Conservation (phyloP, 2,888 invertebrate genomes). For the Folsomia candida region DNA sequence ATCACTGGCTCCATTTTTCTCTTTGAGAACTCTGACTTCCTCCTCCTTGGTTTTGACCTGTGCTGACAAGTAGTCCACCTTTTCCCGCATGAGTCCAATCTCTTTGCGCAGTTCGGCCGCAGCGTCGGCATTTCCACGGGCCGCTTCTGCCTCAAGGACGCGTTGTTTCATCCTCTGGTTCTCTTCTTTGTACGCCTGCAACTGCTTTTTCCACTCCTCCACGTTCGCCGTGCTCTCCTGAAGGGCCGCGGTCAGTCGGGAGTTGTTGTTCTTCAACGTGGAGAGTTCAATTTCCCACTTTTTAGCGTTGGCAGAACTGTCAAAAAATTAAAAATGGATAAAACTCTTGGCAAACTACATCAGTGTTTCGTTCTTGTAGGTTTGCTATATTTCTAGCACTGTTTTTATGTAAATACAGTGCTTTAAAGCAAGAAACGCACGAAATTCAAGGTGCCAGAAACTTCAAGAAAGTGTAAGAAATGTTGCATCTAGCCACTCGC, state of each 20-base stretch:
- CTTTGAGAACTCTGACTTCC: conserved; percentile 66
- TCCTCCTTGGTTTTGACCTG: conserved; percentile 80
- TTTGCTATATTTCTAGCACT: no score
- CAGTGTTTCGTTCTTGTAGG: no score
- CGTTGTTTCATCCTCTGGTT: conserved; percentile 77
- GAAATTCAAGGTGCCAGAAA: no score
- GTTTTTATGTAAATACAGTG: no score
- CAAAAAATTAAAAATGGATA: conserved; percentile 45
- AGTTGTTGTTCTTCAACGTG: conserved; percentile 93
- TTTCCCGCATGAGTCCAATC: conserved; percentile 69
- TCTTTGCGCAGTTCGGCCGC: conserved; percentile 75
- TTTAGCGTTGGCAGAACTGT: conserved; percentile 93
- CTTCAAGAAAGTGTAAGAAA: no score
- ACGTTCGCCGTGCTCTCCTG: conserved; percentile 96
- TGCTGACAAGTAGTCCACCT: conserved; percentile 77
- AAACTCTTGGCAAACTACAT: no score
- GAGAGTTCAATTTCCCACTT: conserved; percentile 98
- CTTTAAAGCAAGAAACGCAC: no score
- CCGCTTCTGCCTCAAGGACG: conserved; percentile 68
- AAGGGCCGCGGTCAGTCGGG: conserved; percentile 87
- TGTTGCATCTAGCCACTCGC: no score
- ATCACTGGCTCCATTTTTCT: conserved; percentile 36
- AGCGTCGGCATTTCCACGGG: conserved; percentile 65
- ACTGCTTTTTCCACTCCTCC: conserved; percentile 93
- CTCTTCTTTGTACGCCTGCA: conserved; percentile 88